These are phyloP conservation scores for Prionace glauca DNA, from an alignment of 2,797 vertebrate genomes.

Conservation along the genomic window DNA sequence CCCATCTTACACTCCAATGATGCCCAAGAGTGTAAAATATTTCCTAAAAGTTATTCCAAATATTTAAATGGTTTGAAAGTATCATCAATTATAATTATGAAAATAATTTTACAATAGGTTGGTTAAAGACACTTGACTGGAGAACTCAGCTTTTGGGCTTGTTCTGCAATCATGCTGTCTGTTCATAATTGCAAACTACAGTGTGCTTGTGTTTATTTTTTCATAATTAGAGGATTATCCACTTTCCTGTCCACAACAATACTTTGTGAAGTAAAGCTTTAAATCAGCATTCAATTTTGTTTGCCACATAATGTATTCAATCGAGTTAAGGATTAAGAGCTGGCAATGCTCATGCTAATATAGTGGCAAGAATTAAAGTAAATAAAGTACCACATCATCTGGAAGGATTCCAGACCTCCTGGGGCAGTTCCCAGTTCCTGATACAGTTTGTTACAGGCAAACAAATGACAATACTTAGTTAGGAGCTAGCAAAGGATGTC, in stretches of 20 bases:
- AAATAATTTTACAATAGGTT: background rate
- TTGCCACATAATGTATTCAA: background rate
- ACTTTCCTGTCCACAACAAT: background rate
- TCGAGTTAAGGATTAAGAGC: background rate
- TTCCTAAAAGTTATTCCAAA: background rate
- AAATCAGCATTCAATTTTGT: background rate
- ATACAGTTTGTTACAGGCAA: background rate
- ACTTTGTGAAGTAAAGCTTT: background rate
- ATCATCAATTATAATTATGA: background rate
- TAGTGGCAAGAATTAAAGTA: background rate
- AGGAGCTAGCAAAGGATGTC: background rate
- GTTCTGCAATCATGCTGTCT: background rate
- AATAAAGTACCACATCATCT: background rate
- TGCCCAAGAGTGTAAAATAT: background rate
- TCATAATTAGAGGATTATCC: background rate
- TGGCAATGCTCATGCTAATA: background rate
- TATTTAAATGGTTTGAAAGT: background rate
- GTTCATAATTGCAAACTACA: constrained; percentile 3
- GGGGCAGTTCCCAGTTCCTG: background rate
- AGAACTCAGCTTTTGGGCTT: background rate
- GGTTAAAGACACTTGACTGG: background rate
- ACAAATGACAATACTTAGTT: background rate
- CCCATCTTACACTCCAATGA: background rate
- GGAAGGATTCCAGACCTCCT: background rate
- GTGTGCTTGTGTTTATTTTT: background rate